Evolutionary conservation across 2,888 invertebrate genomes (phyloP).

Genomic region (Blastobasis adustella): DNA sequence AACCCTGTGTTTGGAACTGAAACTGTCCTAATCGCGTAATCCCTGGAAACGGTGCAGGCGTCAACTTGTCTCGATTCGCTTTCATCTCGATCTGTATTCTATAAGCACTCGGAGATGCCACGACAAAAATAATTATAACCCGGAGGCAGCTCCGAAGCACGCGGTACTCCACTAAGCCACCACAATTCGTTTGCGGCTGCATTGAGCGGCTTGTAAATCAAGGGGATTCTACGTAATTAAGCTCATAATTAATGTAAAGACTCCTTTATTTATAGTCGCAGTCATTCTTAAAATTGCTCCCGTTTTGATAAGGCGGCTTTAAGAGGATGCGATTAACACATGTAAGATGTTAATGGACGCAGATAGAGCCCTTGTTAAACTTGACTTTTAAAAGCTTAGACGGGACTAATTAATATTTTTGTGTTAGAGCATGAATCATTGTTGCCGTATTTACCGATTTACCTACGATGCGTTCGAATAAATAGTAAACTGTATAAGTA

Average conservation of each 20-base stretch:
- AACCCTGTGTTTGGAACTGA: constrained; percentile 12
- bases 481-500: background rate
- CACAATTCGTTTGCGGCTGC: constrained; percentile 71
- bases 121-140: constrained; percentile 70
- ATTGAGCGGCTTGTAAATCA: constrained; percentile 71
- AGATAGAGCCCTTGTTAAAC: constrained; percentile 41
- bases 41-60: constrained; percentile 53
- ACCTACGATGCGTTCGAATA: background rate
- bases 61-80: constrained; percentile 61
- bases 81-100: constrained; percentile 54
- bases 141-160: constrained; percentile 47
- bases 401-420: constrained; percentile 9
- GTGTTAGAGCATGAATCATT: constrained; percentile 10
- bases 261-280: constrained; percentile 67
- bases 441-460: constrained; percentile 24
- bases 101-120: constrained; percentile 36
- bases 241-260: constrained; percentile 73
- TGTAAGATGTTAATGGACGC: constrained; percentile 54
- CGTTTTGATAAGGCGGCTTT: constrained; percentile 57
- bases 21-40: constrained; percentile 45
- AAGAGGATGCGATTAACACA: constrained; percentile 61
- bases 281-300: constrained; percentile 69
- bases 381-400: constrained; percentile 22
- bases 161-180: constrained; percentile 66
- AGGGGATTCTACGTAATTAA: constrained; percentile 74